Evolutionary conservation across 2,888 invertebrate species (phyloP).

Genomic region (Nemotelus nigrinus): DNA sequence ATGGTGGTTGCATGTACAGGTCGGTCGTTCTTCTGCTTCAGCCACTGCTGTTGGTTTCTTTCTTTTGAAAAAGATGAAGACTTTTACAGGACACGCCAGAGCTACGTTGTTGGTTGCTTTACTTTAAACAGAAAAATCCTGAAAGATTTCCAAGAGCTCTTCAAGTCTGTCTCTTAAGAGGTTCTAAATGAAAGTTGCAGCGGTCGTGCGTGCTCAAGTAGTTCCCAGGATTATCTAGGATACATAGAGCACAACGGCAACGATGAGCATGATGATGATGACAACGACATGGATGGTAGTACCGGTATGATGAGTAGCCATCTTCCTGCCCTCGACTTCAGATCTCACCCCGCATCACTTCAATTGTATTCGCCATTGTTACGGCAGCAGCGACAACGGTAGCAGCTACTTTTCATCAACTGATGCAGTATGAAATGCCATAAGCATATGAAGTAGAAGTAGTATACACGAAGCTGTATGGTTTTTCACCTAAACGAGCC

Average conservation of each 20-base stretch:
- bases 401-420: constrained; percentile 39
- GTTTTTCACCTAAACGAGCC: constrained; percentile 43
- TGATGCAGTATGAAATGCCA: constrained; percentile 39
- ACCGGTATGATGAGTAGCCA: constrained; percentile 7
- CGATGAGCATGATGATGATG: no score
- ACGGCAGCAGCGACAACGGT: constrained; percentile 13
- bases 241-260: neutral
- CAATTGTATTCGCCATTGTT: neutral
- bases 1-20: constrained; percentile 17
- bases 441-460: constrained; percentile 40
- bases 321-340: neutral
- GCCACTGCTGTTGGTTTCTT: neutral
- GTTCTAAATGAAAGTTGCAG: constrained; percentile 42
- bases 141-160: constrained; percentile 40
- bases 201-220: constrained; percentile 43
- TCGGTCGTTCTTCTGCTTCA: neutral
- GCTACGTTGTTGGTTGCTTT: constrained; percentile 11
- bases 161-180: constrained; percentile 36
- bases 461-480: constrained; percentile 19
- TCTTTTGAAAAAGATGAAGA: constrained; percentile 16
- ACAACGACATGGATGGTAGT: no score
- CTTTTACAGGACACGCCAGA: constrained; percentile 17
- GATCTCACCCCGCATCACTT: neutral
- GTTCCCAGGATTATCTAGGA: constrained; percentile 32
- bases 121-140: constrained; percentile 26